Evolutionary conservation across 2,797 vertebrate species (phyloP), one percentile per base, ranked within the genome.

Genomic region (Dermochelys coriacea): DNA sequence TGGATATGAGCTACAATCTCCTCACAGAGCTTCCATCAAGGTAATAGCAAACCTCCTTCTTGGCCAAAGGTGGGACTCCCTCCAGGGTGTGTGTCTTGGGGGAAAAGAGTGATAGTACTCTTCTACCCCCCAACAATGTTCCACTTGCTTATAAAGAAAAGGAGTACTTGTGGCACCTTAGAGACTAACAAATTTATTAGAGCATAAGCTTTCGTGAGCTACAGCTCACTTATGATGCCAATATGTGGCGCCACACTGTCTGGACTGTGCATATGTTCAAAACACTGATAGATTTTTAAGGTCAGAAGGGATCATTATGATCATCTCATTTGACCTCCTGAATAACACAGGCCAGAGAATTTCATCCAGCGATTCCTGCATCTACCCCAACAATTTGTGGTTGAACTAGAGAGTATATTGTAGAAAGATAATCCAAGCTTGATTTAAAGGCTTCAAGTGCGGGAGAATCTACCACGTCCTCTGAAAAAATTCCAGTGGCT

Each of bases 1-100:
- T 99, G 97, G 99, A 99, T 82, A 81, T 99, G 95, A 98, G 98
- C 71, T 98, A 98, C 98, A 99, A 99, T 97, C 97, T 99, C 75
- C 98, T 99, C 94, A 97, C 98, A 90, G 99, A 99, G 91, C 97
- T 99, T 94, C 99, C 99, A 15, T 92, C 98, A 29, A 99, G 99
- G 99, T 99, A 91, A 95, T 97, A 86, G 64, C 91, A 89, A 93
- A 59, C n/a, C 29, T 61, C 21, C 31, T 54, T 64, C 18, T n/a
- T 94, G 31, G 49, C 82, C 55, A 89, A 37, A 93, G 71, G 59
- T 95, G 92, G 94, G 57, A 68, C 86, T 91, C 93, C 27, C 80
- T 90, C 19, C 74, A 0, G 57, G 52, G 15, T 79, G 54, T 94
- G 54, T 94, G 75, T 82, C 41, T 82, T 79, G 27, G 27, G 61